Evolutionary conservation across 2,888 invertebrate genomes (phyloP), one percentile per base, ranked within the genome.

Genomic region (Hyposoter didymator): DNA sequence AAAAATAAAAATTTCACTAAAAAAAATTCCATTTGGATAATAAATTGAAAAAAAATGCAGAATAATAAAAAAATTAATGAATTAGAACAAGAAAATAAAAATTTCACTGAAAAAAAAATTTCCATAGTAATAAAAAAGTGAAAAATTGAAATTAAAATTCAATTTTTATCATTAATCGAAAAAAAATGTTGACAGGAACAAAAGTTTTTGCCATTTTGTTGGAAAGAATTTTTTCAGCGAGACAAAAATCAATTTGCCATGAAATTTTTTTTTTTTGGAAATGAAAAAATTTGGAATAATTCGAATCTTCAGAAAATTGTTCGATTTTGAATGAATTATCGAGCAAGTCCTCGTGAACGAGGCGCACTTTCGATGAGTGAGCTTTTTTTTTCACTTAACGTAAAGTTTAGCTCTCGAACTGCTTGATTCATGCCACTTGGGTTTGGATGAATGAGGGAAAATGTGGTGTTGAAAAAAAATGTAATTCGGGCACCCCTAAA

Each of bases 361-460:
- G 49, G 28, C 43, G 59, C 43, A 6, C 32, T 12, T 64, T 28
- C 8, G 28, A n/a, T 10, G 32, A 64, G 12, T 47, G 75, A 75
- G 64, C 75, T 75, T 75, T 39, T 35, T 39, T 64, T 64, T 8
- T n/a, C n/a, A 64, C 62, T 17, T 67, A 45, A 69, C 69, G 69
- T 75, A 64, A 32, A 17, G 62, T 64, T 64, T 17, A 32, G 47
- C 75, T 64, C 62, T 3, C 43, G 28, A 14, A 32, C 7, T 64
- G 75, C n/a, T 55, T 75, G 47, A 47, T 75, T 75, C 75, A 75
- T 75, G 75, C 75, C 75, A 47, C 32, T 75, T 52, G 47, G 49
- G 39, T 74, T 28, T 76, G 64, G 32, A 72, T 64, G 39, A 67
- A 74, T 74, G 55, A 81, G 59, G 22, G 14, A 47, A 79, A 70